A percentile compares a stretch with the other conserved stretches of the same genome.
Evolutionary conservation across 2,888 invertebrate species (phyloP).

Genomic region (Formica aserva): DNA sequence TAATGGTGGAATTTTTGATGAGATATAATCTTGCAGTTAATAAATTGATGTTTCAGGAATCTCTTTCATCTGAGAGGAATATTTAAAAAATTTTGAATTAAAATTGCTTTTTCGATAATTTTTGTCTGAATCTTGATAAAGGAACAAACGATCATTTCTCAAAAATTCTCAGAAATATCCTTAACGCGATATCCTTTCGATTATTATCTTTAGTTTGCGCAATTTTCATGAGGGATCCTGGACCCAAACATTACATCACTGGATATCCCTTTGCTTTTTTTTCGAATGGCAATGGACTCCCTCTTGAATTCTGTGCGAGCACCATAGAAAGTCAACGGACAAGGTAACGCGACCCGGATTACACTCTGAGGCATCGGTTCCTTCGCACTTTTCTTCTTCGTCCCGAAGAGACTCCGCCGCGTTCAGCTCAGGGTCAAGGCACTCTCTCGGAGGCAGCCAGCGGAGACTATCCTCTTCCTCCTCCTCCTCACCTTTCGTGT

Average conservation of each 20-base stretch:
- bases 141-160: not conserved
- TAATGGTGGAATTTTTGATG: not conserved
- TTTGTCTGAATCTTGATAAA: not conserved
- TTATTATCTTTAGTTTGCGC: slow-evolving; percentile 21
- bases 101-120: not conserved
- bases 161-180: not conserved
- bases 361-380: slow-evolving; percentile 71
- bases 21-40: not conserved
- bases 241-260: slow-evolving; percentile 62
- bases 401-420: slow-evolving; percentile 51
- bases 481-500: slow-evolving; percentile 25
- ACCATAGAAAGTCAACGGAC: slow-evolving; percentile 80
- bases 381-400: slow-evolving; percentile 72
- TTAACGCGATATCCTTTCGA: not conserved
- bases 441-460: slow-evolving; percentile 62
- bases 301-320: slow-evolving; percentile 70
- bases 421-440: slow-evolving; percentile 77
- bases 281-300: slow-evolving; percentile 63
- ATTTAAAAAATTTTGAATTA: not conserved
- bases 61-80: not conserved
- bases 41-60: slow-evolving; percentile 11
- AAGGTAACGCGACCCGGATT: slow-evolving; percentile 80
- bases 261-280: slow-evolving; percentile 39
- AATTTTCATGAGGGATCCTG: slow-evolving; percentile 14
- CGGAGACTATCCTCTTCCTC: slow-evolving; percentile 21